Conservation (phyloP, 2,888 invertebrate genomes). For the Plagodis pulveraria region DNA sequence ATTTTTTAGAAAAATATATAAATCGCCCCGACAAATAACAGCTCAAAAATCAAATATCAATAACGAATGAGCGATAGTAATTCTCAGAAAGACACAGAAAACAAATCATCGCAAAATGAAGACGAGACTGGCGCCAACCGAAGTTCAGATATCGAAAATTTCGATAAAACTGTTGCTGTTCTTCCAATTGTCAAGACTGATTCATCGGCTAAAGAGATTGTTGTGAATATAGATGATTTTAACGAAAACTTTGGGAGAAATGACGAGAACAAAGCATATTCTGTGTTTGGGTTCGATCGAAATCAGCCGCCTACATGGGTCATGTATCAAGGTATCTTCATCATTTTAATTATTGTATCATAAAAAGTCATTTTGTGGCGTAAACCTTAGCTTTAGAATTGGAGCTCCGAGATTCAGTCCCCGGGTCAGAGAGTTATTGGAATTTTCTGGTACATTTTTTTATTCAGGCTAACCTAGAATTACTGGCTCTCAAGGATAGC, state of each 20-base stretch:
- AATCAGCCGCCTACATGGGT: constrained; percentile 16
- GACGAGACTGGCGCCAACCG: constrained; percentile 14
- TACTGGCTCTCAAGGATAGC: too few species aligned
- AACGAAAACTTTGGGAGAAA: background rate
- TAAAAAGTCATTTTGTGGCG: too few species aligned
- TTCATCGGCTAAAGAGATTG: constrained; percentile 14
- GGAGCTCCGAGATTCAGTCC: too few species aligned
- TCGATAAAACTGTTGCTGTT: constrained; percentile 16
- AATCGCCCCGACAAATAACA: too few species aligned
- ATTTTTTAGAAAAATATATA: too few species aligned
- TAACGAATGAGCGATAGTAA: constrained; percentile 12
- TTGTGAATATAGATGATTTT: constrained; percentile 16
- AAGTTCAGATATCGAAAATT: constrained; percentile 9
- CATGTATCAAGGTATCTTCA: constrained; percentile 14
- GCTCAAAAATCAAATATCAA: background rate
- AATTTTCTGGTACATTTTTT: too few species aligned
- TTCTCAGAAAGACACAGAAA: background rate
- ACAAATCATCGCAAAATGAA: constrained; percentile 5
- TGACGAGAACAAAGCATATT: constrained; percentile 2
- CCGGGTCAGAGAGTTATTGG: too few species aligned
- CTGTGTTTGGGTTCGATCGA: constrained; percentile 7
- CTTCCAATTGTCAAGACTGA: constrained; percentile 14
- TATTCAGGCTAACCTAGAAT: too few species aligned
- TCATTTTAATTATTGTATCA: too few species aligned
- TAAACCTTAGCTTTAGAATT: too few species aligned